These are phyloP conservation scores for Megamerina dolium DNA, from an alignment of 2,888 invertebrate genomes.

Conservation along the genomic window DNA sequence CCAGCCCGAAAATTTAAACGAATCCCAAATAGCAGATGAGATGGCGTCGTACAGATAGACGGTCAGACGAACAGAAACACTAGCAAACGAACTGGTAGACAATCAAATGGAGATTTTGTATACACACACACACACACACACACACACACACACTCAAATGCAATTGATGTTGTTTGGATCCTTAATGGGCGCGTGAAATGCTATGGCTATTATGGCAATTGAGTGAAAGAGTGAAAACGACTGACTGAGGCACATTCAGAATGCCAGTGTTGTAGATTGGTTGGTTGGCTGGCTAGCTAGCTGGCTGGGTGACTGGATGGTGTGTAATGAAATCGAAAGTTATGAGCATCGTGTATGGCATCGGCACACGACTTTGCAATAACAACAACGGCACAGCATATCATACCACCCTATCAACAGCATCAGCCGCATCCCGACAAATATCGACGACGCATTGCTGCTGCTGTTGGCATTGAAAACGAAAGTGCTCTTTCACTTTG, in stretches of 20 bases:
- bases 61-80: neutral
- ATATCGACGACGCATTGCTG: conserved; percentile 6
- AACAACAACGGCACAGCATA: neutral
- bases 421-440: conserved; percentile 5
- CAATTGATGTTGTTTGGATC: neutral
- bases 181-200: neutral
- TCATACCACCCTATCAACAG: neutral
- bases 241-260: neutral
- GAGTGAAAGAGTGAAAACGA: too few species aligned
- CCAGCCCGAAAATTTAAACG: conserved; percentile 15
- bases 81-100: neutral
- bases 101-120: neutral
- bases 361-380: neutral
- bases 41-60: neutral
- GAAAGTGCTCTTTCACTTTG: conserved; percentile 15
- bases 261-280: too few species aligned
- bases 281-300: too few species aligned
- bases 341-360: too few species aligned
- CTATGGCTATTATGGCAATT: neutral
- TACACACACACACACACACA: neutral
- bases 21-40: conserved; percentile 5
- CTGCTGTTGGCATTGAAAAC: conserved; percentile 16
- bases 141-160: neutral
- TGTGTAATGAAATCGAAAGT: neutral
- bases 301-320: too few species aligned